Evolutionary conservation across 2,888 invertebrate species (phyloP).

Genomic region (Capitulum mitella): DNA sequence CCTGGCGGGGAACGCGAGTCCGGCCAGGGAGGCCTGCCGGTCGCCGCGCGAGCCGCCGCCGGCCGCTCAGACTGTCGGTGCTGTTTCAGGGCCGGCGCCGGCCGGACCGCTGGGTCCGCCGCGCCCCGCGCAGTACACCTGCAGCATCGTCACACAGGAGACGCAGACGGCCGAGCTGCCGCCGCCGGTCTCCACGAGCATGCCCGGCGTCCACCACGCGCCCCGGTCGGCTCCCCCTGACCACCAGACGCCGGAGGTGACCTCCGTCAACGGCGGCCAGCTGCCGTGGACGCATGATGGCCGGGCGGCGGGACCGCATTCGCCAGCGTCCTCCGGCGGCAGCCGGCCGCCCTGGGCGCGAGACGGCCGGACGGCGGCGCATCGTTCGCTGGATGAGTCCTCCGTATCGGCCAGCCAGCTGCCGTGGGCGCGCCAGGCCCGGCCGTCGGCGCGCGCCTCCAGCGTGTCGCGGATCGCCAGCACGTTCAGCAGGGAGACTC

Average conservation of each 20-base stretch:
- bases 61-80: not conserved
- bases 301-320: not conserved
- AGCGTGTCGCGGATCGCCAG: not conserved
- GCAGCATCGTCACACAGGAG: conserved; percentile 10
- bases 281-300: not conserved
- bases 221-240: too few relatives aligned
- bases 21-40: too few relatives aligned
- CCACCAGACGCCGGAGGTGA: too few relatives aligned
- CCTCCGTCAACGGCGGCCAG: conserved; percentile 28
- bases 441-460: not conserved
- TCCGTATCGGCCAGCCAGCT: not conserved
- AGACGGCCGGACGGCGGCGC: conserved; percentile 32
- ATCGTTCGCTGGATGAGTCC: conserved; percentile 30
- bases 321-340: conserved; percentile 30
- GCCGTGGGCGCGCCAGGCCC: not conserved
- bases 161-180: conserved; percentile 15
- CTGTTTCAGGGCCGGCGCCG: not conserved
- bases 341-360: conserved; percentile 31
- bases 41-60: not conserved
- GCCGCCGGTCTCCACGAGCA: not conserved
- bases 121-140: not conserved
- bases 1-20: too few relatives aligned
- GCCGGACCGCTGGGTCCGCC: not conserved
- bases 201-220: too few relatives aligned
- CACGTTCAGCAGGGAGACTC: not conserved